Evolutionary conservation across 2,113 vertebrate genomes (phyloP).

Genomic region (Edolisoma coerulescens): DNA sequence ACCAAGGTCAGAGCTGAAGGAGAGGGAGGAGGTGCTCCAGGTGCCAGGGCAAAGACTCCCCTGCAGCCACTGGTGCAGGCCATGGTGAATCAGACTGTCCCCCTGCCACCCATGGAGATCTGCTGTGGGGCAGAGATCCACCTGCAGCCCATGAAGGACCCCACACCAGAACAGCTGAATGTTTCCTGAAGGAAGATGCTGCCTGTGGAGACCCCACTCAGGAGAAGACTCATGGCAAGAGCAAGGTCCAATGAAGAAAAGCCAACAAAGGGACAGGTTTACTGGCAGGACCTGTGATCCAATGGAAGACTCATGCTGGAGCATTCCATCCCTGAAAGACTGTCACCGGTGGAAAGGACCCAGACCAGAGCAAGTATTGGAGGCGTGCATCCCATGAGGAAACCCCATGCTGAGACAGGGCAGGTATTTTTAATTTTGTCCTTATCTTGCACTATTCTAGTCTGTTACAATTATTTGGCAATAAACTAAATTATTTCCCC

Average conservation of each 20-base stretch:
- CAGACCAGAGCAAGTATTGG: accelerated
- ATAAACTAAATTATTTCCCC: neutral
- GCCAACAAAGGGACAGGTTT: accelerated
- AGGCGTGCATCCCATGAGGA: neutral
- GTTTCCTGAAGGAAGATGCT: neutral
- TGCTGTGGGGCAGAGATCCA: neutral
- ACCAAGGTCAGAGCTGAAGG: neutral
- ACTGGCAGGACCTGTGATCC: neutral
- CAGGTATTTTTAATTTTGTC: neutral
- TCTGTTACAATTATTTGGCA: neutral
- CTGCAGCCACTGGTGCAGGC: neutral
- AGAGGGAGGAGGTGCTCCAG: neutral
- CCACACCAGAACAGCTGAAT: accelerated
- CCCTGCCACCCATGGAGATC: too few species aligned
- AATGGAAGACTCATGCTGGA: accelerated
- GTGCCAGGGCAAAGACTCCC: accelerated
- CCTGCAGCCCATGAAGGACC: neutral
- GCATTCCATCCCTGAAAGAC: neutral
- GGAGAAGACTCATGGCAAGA: neutral
- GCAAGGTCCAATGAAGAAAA: neutral
- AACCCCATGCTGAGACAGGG: neutral
- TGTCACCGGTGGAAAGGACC: neutral
- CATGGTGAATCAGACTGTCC: neutral
- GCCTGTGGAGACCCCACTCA: accelerated
- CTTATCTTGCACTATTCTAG: neutral